These are phyloP conservation scores for Pelobates cultripes DNA, from an alignment of 2,797 vertebrate species.

Conservation along the genomic window DNA sequence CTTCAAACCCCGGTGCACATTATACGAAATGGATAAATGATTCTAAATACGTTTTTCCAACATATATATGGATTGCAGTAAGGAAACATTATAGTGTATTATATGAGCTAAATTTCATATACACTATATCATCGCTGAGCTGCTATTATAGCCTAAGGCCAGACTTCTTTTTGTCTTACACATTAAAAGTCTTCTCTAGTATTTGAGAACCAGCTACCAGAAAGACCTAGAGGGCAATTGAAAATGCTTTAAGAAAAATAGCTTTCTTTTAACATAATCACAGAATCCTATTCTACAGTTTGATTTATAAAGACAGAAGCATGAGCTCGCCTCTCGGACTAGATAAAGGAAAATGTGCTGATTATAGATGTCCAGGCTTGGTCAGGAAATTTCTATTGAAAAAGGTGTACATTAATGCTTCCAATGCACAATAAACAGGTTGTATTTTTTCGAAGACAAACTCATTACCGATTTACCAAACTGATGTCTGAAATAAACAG, in stretches of 20 bases:
- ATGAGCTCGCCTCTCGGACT: conserved; percentile 23
- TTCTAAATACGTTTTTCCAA: background rate
- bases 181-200: conserved; percentile 57
- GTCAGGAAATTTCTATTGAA: background rate
- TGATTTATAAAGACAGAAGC: conserved; percentile 61
- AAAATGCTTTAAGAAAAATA: conserved; percentile 55
- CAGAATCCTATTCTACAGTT: conserved; percentile 58
- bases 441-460: conserved; percentile 31
- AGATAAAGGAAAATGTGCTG: conserved; percentile 43
- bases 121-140: conserved; percentile 45
- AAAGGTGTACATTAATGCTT: background rate
- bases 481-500: conserved; percentile 28
- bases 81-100: conserved; percentile 27
- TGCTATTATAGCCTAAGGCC: conserved; percentile 48
- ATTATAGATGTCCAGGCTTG: conserved; percentile 29
- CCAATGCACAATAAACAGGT: conserved; percentile 32
- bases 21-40: conserved; percentile 31
- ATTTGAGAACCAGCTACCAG: conserved; percentile 59
- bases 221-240: conserved; percentile 58
- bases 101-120: conserved; percentile 33
- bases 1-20: background rate
- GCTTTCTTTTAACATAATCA: conserved; percentile 62
- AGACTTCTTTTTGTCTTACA: conserved; percentile 52
- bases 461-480: conserved; percentile 53
- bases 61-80: conserved; percentile 31